Base-by-base conservation (phyloP, 1,140 invertebrate species). In the Acromyrmex echinatior region DNA sequence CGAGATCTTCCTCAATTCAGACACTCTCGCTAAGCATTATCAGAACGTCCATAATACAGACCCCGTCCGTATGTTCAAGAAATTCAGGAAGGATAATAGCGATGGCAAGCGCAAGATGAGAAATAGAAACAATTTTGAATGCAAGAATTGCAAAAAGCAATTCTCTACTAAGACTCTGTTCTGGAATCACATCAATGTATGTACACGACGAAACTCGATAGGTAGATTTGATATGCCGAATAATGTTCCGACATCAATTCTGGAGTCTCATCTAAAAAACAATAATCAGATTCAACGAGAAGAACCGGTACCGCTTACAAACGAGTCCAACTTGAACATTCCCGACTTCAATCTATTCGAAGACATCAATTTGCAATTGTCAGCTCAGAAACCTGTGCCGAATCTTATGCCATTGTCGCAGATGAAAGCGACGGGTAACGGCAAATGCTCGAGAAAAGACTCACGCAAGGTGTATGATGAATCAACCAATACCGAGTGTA, bases 321-420 rank as follows among this genome's bases (percentile, higher is more conserved):
- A 93, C 62, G 94, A 95, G 21, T 92, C 93, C 0, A 93, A 95
- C 70, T 84, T 95, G 3, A 96, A 96, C 80, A 95, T 95, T 77
- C 95, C 95, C 6, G 95, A 96, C 39, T 96, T 95, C 63, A 95
- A 95, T 87, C 90, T 96, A 0, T 95, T 95, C 58, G 95, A 95
- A 58, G 94, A 94, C 70, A 95, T 95, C 16, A 95, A 95, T 86
- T 87, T 95, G 88, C 95, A 95, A 70, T 65, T 95, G 0, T 95
- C 94, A 1, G 31, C 94, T 82, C 21, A 94, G 31, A 95, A 94
- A 66, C 94, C 95, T 0, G 91, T 95, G 31, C 95, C 95, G 21
- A 95, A 93, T 88, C 81, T 95, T 1, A 95, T 95, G 93, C 94
- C 95, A 18, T 68, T 95, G 18, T 87, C 92, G 3, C 93, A 93